phyloP scores from a whole-genome alignment of 1,140 invertebrate species.

The Papilio aristodemus region DNA sequence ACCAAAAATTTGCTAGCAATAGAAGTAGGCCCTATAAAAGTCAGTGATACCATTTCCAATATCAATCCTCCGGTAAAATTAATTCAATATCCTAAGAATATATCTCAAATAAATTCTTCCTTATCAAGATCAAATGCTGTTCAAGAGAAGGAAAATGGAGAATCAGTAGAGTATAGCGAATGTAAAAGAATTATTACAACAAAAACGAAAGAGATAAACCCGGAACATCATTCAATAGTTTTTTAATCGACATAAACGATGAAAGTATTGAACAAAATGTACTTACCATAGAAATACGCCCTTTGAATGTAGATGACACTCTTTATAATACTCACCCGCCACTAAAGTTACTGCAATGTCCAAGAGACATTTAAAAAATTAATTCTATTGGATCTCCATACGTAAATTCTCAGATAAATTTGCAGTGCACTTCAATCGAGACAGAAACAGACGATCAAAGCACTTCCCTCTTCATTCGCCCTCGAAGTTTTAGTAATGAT shows the following conservation, averaged over 20 bases:
- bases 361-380: neutral
- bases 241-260: constrained; percentile 8
- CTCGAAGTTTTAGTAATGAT: too few species aligned
- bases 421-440: too few species aligned
- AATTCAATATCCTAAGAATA: neutral
- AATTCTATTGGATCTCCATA: neutral
- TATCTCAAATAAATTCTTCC: neutral
- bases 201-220: constrained; percentile 8
- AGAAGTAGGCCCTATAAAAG: constrained; percentile 45
- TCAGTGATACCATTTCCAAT: neutral
- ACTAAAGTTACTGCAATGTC: neutral
- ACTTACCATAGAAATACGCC: constrained; percentile 49
- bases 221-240: neutral
- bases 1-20: constrained; percentile 51
- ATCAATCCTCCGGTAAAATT: constrained; percentile 14
- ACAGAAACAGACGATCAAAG: too few species aligned
- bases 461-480: too few species aligned
- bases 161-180: constrained; percentile 36
- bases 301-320: constrained; percentile 34
- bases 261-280: constrained; percentile 51
- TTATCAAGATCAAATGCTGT: neutral
- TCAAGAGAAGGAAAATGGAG: constrained; percentile 6
- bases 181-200: constrained; percentile 25
- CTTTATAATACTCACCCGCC: constrained; percentile 7
- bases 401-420: too few species aligned